Evolutionary conservation across 2,888 invertebrate genomes (phyloP).

Genomic region (Macropis europaea): DNA sequence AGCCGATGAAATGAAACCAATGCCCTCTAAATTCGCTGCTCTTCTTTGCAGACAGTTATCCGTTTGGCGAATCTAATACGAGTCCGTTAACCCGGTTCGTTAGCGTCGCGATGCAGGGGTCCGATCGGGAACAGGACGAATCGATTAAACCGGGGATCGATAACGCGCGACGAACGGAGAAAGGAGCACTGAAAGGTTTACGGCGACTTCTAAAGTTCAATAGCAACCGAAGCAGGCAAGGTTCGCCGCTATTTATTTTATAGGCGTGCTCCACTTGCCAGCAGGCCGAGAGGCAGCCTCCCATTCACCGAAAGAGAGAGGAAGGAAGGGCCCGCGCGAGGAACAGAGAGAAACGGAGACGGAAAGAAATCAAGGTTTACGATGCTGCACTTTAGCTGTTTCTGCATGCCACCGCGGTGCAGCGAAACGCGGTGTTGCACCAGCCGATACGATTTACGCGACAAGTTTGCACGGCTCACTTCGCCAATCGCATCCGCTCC

Average conservation of each 20-base stretch:
- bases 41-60: not conserved
- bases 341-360: not conserved
- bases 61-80: not conserved
- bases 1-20: too few relatives aligned
- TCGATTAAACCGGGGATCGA: not conserved
- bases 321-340: not conserved
- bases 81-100: not conserved
- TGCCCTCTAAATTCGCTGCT: too few relatives aligned
- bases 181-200: slow-evolving; percentile 55
- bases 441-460: slow-evolving; percentile 46
- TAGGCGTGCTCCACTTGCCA: slow-evolving; percentile 65
- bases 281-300: slow-evolving; percentile 25
- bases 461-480: slow-evolving; percentile 57
- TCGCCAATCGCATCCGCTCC: slow-evolving; percentile 32
- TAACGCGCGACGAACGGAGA: slow-evolving; percentile 31
- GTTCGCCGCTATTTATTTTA: slow-evolving; percentile 65
- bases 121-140: not conserved
- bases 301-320: slow-evolving; percentile 40
- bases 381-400: slow-evolving; percentile 56
- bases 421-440: slow-evolving; percentile 18
- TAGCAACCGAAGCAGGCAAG: slow-evolving; percentile 55
- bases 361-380: slow-evolving; percentile 59
- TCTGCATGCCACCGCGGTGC: slow-evolving; percentile 54
- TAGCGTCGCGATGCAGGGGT: not conserved
- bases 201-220: slow-evolving; percentile 65